Evolutionary conservation across 2,797 vertebrate species (phyloP), one percentile per base, ranked within the genome.

Genomic region (Chaenodraco wilsoni): DNA sequence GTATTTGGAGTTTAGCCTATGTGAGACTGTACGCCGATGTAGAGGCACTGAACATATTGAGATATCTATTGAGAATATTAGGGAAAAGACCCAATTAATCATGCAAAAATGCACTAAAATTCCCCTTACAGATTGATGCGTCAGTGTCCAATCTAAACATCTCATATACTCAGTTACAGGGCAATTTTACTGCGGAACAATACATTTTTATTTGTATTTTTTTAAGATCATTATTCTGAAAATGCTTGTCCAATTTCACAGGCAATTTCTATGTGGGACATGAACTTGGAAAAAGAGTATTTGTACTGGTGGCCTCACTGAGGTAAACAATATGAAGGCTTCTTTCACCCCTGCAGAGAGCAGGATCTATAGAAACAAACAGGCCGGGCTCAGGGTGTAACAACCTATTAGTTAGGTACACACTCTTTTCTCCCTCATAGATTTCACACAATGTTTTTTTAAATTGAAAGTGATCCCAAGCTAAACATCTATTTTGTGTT

Each of bases 401-500:
- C 73, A 85, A 82, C 56, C 75, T 52, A 78, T 85, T 76, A 78
- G 70, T 50, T 63, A 76, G 60, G 68, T 76, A 87, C 81, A 86
- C 75, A 84, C 55, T 57, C 40, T 55, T 58, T 68, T 27, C 54
- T 65, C 66, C 72, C 74, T 41, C 33, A 5, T 45, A 69, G 65
- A 82, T 74, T 77, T 21, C 65, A 70, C 74, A 54, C 44, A 65
- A 45, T 82, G 74, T 81, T 79, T 37, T 81, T 68, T 58, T 64
- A 72, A 61, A 84, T 73, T 82, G 69, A 49, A 68, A 82, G 63
- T 80, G 73, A 85, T 86, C 82, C 82, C 50, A 59, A 63, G 65
- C 51, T 82, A 85, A 86, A 89, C 84, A 78, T 82, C 68, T 71
- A 76, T 73, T 82, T 74, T 80, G 61, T 82, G 75, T 78, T 84